Percentiles rank a stretch among this genome's conserved stretches.
These are phyloP conservation scores for Copidosoma floridanum DNA, from an alignment of 1,140 invertebrate species.

Conservation along the genomic window DNA sequence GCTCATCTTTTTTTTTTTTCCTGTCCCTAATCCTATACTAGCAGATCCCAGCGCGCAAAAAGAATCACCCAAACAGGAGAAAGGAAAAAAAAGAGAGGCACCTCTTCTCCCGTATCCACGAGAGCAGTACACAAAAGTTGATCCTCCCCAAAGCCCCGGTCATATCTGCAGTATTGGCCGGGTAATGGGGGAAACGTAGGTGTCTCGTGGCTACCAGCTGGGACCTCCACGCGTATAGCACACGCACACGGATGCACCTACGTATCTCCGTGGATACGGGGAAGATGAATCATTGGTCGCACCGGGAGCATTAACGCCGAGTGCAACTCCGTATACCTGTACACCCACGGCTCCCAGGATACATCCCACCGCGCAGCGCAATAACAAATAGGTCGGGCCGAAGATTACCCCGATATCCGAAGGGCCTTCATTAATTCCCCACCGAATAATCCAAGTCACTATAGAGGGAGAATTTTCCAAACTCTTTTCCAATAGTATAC, in stretches of 20 bases:
- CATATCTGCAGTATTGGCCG: conserved; percentile 36
- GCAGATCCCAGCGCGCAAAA: no score
- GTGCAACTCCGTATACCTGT: conserved; percentile 43
- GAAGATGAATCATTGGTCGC: conserved; percentile 46
- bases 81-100: not conserved
- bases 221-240: conserved; percentile 28
- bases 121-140: no score
- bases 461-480: no score
- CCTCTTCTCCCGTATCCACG: no score
- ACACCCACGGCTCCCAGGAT: no score
- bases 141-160: no score
- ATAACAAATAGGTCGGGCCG: conserved; percentile 43
- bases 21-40: no score
- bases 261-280: not conserved
- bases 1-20: no score
- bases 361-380: conserved; percentile 33
- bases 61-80: not conserved
- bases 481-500: no score
- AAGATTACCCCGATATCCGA: conserved; percentile 35
- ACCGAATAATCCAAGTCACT: no score
- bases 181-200: conserved; percentile 43
- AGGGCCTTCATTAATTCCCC: conserved; percentile 15
- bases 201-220: conserved; percentile 39
- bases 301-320: conserved; percentile 40
- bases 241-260: not conserved